Evolutionary conservation across 2,797 vertebrate species (phyloP), one percentile per base, ranked within the genome.

Genomic region (Gymnothorax javanicus): DNA sequence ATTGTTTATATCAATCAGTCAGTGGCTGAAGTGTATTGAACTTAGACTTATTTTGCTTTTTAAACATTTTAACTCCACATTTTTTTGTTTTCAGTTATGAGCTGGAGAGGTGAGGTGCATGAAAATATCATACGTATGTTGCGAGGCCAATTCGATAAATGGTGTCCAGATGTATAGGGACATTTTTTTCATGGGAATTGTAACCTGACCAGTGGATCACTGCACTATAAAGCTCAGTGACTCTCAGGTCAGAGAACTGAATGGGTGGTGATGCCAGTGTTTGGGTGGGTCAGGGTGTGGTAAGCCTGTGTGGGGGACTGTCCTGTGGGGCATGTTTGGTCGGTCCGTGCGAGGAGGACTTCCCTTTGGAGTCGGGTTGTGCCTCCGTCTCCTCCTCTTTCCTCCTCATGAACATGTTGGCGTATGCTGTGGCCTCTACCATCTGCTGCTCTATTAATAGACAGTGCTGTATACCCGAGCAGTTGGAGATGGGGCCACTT

Each of bases 391-490:
- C n/a, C 52, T 81, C 77, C 77, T 7, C 77, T 81, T 81, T 81
- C 75, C 52, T 56, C 77, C 1, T 33, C 25, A 2, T 77, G 50
- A 81, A 17, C 56, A 7, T 81, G 77, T 50, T 54, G 77, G 77
- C 77, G 56, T 81, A n/a, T 81, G 77, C 77, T 23, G 77, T 20
- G n/a, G 15, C 77, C 52, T n/a, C 77, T 81, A 23, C 77, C 77
- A 81, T 81, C 77, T 81, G 77, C 77, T 56, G 17, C 77, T 54
- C 15, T 81, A 81, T 81, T 81, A 81, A 81, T 81, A 81, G 77
- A 56, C 77, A 81, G 50, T 81, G 52, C 77, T 81, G 56, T 81
- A n/a, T 81, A 54, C 77, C 50, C 20, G 8, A 56, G 77, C 52
- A 56, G 52, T 52, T 13, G 7, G 77, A 15, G 77, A 81, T 23